Evolutionary conservation across 2,888 invertebrate genomes (phyloP).

Genomic region (Apamea monoglypha): DNA sequence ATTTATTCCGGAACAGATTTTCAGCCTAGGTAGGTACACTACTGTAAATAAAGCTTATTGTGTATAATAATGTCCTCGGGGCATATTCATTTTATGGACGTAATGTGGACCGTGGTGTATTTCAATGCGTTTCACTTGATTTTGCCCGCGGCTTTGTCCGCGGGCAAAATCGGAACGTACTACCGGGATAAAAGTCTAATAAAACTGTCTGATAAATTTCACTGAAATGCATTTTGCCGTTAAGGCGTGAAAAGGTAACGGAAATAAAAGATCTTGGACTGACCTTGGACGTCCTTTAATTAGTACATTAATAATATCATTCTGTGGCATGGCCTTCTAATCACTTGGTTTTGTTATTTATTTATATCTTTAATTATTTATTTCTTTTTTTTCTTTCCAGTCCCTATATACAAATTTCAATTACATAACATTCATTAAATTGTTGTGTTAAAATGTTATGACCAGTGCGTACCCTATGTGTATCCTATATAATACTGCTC

Average conservation of each 20-base stretch:
- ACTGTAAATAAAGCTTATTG: constrained; percentile 20
- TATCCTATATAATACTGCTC: too few relatives aligned
- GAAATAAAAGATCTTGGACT: neutral
- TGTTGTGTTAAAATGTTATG: too few relatives aligned
- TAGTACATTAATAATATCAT: too few relatives aligned
- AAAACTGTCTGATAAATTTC: neutral
- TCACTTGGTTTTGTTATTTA: too few relatives aligned
- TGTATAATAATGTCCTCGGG: constrained; percentile 26
- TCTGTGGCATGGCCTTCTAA: too few relatives aligned
- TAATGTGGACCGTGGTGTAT: neutral
- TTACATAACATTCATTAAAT: too few relatives aligned
- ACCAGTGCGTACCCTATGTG: too few relatives aligned
- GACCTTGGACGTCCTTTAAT: too few relatives aligned
- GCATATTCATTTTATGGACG: constrained; percentile 9
- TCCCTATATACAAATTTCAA: too few relatives aligned
- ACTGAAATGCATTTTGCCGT: neutral
- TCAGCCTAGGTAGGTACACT: neutral
- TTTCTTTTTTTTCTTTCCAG: too few relatives aligned
- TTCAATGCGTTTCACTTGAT: neutral
- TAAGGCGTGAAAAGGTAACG: neutral
- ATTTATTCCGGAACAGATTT: constrained; percentile 30
- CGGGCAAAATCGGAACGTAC: too few relatives aligned
- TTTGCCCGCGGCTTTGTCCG: neutral
- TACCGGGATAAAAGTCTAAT: neutral
- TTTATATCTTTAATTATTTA: too few relatives aligned